Base-by-base conservation (phyloP, 1,140 invertebrate genomes). In the Caenorhabditis briggsae region DNA sequence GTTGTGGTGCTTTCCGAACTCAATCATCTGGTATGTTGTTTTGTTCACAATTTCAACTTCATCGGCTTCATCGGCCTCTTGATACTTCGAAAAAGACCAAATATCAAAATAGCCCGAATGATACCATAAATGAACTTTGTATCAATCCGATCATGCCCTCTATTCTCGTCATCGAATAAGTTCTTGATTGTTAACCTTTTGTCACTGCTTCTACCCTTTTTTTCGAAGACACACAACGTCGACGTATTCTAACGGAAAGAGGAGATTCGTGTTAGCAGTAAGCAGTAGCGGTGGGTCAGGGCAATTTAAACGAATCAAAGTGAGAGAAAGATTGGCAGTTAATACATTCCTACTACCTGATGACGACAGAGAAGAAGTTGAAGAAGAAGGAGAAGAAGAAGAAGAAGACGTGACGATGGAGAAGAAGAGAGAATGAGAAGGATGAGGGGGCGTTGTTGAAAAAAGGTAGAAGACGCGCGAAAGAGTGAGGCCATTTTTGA, bases 131-230 rank as follows among this genome's bases (percentile, higher is more conserved):
- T 33, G 33, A 33, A 33, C 33, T 33, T 33, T 33, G 33, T 33
- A 33, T 33, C 33, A 33, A 33, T 33, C 33, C 33, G 33, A 33
- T 33, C 33, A 33, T 33, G 33, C 33, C 33, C 33, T 33, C 33
- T 33, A 33, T 33, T 33, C 33, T 33, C 11, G 33, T 65, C 61
- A 65, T 14, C 20, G 14, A 48, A 74, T 46, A 74, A 74, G 70
- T 78, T 78, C 46, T 50, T 50, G 70, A 78, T 50, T 78, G 70
- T 78, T 50, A 48, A 78, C 70, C 46, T 78, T 53, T 78, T 50
- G 12, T n/a, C 70, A 23, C 18, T 14, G 46, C 23, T 25, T n/a
- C 2, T 18, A 58, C 8, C 2, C 16, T 8, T 58, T 58, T 58
- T n/a, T n/a, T 2, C 16, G 16, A 7, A n/a, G n/a, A 16, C 56